Evolutionary conservation across 1,140 invertebrate species (phyloP).

Genomic region (Hylyphantes graminicola): DNA sequence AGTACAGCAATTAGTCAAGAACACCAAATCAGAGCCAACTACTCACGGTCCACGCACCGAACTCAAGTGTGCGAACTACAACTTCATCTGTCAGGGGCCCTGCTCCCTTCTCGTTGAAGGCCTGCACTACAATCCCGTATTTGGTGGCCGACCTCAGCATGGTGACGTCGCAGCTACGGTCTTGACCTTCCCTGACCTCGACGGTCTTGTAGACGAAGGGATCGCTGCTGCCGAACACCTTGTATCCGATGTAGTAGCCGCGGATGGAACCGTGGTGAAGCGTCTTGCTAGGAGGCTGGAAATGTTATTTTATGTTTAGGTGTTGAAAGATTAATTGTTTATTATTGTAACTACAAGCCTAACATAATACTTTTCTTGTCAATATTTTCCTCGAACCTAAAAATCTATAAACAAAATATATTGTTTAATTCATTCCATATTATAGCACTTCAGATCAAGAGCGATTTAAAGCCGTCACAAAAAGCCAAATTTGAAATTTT

Average conservation of each 20-base stretch:
- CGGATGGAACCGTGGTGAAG: slow-evolving; percentile 63
- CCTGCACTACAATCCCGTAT: slow-evolving; percentile 70
- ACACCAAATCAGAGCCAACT: slow-evolving; percentile 52
- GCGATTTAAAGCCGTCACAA: too few species aligned
- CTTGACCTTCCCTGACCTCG: slow-evolving; percentile 32
- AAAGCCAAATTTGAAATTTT: too few species aligned
- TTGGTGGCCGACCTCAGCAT: slow-evolving; percentile 65
- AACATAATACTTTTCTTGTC: background rate
- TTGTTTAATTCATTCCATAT: too few species aligned
- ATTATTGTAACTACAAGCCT: background rate
- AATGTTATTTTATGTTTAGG: background rate
- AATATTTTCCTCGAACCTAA: background rate
- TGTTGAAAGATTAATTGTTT: background rate
- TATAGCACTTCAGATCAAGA: too few species aligned
- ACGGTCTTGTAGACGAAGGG: slow-evolving; percentile 65
- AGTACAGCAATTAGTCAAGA: background rate
- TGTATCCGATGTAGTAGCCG: slow-evolving; percentile 71
- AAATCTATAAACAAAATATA: background rate
- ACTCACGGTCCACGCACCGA: slow-evolving; percentile 61
- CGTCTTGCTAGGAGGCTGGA: slow-evolving; percentile 30
- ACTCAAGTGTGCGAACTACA: slow-evolving; percentile 65
- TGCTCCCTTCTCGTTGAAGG: slow-evolving; percentile 72
- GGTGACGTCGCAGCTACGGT: slow-evolving; percentile 55
- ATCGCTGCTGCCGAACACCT: slow-evolving; percentile 65
- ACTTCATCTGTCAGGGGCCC: slow-evolving; percentile 68